Conservation (phyloP, 1,140 invertebrate genomes). For the Streblospio benedicti region DNA sequence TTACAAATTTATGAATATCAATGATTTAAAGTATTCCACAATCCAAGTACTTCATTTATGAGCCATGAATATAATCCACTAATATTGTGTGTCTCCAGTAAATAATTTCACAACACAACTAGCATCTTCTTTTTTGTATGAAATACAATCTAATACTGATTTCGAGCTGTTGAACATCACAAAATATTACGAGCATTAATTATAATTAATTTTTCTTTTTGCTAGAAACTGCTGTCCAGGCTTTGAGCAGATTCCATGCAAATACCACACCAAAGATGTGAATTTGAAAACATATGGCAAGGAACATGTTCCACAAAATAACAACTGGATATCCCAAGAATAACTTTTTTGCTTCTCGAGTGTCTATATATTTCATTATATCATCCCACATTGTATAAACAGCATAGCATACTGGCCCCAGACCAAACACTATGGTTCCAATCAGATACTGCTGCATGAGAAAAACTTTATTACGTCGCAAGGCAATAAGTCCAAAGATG, state of each 20-base stretch:
- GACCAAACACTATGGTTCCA: constrained; percentile 66
- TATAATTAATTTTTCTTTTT: too few relatives aligned
- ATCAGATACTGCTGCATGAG: constrained; percentile 74
- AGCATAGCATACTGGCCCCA: constrained; percentile 73
- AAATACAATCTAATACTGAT: too few relatives aligned
- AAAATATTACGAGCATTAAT: too few relatives aligned
- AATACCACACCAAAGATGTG: constrained; percentile 85
- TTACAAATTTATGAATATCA: too few relatives aligned
- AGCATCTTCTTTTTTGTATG: too few relatives aligned
- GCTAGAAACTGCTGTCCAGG: constrained; percentile 75
- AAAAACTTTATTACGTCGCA: constrained; percentile 70
- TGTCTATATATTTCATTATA: constrained; percentile 67
- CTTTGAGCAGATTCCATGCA: constrained; percentile 71
- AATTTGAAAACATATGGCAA: constrained; percentile 77
- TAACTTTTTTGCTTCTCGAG: constrained; percentile 54
- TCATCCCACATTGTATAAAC: constrained; percentile 73
- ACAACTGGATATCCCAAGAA: constrained; percentile 72
- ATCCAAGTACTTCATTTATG: too few relatives aligned
- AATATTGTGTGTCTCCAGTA: too few relatives aligned
- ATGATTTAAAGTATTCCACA: too few relatives aligned
- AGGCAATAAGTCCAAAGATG: constrained; percentile 74
- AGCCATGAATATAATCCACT: too few relatives aligned
- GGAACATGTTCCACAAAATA: constrained; percentile 86
- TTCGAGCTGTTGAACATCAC: too few relatives aligned
- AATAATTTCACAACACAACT: too few relatives aligned